Conservation (phyloP, 2,797 vertebrate species). For the Buceros bicornis region DNA sequence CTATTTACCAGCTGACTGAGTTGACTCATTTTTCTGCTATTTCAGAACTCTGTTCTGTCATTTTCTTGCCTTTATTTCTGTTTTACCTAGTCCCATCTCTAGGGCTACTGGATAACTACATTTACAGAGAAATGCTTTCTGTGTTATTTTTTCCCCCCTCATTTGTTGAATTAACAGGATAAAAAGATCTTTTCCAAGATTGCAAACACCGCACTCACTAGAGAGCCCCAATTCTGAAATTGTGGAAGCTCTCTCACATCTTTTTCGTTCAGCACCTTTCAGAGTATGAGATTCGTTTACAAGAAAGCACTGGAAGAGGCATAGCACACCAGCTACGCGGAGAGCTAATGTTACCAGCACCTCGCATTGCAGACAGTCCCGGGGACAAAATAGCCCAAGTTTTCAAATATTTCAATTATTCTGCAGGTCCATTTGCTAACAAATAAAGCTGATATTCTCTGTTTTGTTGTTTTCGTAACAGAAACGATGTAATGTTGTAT, state of each 20-base stretch:
- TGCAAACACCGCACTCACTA: neutral
- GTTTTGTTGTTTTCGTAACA: neutral
- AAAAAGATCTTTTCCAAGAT: neutral
- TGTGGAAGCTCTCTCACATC: neutral
- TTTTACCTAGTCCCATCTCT: neutral
- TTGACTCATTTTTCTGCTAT: neutral
- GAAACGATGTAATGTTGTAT: neutral
- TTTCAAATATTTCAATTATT: neutral
- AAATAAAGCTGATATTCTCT: neutral
- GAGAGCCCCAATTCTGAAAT: neutral
- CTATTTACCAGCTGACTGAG: neutral
- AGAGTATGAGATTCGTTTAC: neutral
- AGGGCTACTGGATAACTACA: fast-evolving
- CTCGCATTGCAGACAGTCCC: neutral
- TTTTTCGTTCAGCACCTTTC: neutral
- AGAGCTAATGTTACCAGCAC: neutral
- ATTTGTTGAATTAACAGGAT: neutral
- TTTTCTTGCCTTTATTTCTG: neutral
- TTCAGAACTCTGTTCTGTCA: neutral
- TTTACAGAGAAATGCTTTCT: neutral
- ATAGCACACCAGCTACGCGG: neutral
- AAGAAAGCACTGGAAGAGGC: neutral
- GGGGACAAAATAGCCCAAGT: neutral
- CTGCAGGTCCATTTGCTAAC: neutral
- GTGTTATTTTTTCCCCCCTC: too few species aligned